Conservation (phyloP, 2,888 invertebrate species). For the Luperina nickerlii region DNA sequence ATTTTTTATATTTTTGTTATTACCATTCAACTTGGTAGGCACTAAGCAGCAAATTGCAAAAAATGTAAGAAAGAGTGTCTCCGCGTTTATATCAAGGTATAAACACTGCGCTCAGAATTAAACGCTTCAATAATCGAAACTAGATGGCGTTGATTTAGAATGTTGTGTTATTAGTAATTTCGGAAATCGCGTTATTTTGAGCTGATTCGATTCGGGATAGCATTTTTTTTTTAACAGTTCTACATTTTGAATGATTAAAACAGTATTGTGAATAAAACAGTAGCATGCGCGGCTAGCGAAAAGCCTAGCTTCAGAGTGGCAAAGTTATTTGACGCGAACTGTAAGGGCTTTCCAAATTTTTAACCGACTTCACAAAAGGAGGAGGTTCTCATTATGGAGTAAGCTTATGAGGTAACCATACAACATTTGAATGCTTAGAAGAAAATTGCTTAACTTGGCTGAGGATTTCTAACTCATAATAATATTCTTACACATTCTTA, state of each 20-base stretch:
- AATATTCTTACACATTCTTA: not conserved
- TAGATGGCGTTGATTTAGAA: conserved; percentile 32
- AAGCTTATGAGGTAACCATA: not conserved
- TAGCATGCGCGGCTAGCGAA: too few species aligned
- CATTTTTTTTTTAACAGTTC: not conserved
- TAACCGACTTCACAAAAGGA: too few species aligned
- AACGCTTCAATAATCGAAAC: not conserved
- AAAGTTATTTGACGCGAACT: too few species aligned
- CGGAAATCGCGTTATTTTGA: not conserved
- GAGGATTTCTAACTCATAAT: not conserved
- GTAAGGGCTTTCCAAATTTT: not conserved
- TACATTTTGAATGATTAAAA: too few species aligned
- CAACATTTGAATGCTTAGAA: not conserved
- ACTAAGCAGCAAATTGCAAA: not conserved
- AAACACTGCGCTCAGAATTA: not conserved
- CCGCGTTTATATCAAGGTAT: not conserved
- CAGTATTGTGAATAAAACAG: too few species aligned
- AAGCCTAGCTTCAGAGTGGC: too few species aligned
- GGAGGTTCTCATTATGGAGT: not conserved
- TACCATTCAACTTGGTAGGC: not conserved
- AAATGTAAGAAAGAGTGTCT: not conserved
- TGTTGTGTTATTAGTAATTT: not conserved
- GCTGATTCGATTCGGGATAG: not conserved
- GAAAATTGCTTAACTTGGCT: not conserved
- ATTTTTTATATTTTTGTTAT: not conserved